Percentiles rank a stretch among this genome's conserved stretches.
Conservation (phyloP, 1,140 invertebrate species). For the Cydia fagiglandana region DNA sequence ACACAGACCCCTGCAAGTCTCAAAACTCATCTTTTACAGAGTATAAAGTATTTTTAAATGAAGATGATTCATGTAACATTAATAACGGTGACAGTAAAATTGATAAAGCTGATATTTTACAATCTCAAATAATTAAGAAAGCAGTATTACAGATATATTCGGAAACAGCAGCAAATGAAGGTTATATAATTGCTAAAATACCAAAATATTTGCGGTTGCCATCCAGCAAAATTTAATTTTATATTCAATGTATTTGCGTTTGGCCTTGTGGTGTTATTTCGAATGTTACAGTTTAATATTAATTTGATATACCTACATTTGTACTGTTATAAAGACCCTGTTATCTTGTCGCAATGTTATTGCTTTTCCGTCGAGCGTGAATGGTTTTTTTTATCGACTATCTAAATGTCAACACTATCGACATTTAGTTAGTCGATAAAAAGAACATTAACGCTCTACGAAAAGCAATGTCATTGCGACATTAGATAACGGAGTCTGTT, state of each 20-base stretch:
- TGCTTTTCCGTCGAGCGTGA: too few relatives aligned
- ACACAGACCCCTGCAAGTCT: not conserved
- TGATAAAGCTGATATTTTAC: slow-evolving; percentile 48
- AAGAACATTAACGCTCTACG: too few relatives aligned
- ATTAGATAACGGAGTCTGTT: too few relatives aligned
- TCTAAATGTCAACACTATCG: too few relatives aligned
- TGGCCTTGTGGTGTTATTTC: not conserved
- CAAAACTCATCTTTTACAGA: not conserved
- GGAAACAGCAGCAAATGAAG: slow-evolving; percentile 43
- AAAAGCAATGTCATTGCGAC: too few relatives aligned
- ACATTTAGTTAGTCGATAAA: too few relatives aligned
- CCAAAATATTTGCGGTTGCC: slow-evolving; percentile 47
- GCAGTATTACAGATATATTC: slow-evolving; percentile 67
- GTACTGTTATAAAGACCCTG: too few relatives aligned
- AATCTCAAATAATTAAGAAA: slow-evolving; percentile 63
- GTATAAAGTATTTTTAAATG: not conserved
- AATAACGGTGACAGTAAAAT: slow-evolving; percentile 23
- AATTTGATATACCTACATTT: too few relatives aligned
- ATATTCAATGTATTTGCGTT: not conserved
- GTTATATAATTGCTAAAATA: slow-evolving; percentile 50
- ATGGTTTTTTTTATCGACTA: too few relatives aligned
- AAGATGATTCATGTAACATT: not conserved
- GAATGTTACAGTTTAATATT: not conserved
- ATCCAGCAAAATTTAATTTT: not conserved
- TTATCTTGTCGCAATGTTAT: too few relatives aligned